These are phyloP conservation scores for Rallus crepitans DNA, from an alignment of 2,797 vertebrate genomes.

Conservation along the genomic window DNA sequence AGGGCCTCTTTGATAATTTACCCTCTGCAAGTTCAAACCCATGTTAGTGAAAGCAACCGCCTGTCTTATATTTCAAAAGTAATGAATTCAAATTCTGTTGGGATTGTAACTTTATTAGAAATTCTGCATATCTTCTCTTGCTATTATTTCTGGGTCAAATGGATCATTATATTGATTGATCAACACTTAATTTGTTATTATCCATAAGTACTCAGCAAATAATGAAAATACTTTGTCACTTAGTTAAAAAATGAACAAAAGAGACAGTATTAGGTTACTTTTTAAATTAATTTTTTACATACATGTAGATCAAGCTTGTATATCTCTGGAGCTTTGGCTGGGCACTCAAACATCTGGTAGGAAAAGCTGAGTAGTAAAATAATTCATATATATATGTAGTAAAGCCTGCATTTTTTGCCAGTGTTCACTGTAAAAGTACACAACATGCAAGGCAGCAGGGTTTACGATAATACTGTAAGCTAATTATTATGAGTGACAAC, in stretches of 20 bases:
- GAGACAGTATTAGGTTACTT: neutral
- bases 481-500: neutral
- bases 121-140: slow-evolving; percentile 38
- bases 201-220: slow-evolving; percentile 42
- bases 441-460: neutral
- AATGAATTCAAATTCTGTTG: slow-evolving; percentile 76
- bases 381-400: neutral
- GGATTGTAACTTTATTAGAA: slow-evolving; percentile 77
- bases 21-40: slow-evolving; percentile 61
- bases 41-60: slow-evolving; percentile 59
- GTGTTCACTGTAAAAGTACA: neutral
- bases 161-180: slow-evolving; percentile 66
- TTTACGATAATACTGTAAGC: neutral
- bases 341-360: slow-evolving; percentile 7
- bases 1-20: slow-evolving; percentile 57
- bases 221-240: slow-evolving; percentile 41
- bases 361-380: neutral
- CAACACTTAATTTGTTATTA: slow-evolving; percentile 59
- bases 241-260: slow-evolving; percentile 20
- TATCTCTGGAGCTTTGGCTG: slow-evolving; percentile 2
- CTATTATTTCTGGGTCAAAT: slow-evolving; percentile 67
- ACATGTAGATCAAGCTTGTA: neutral
- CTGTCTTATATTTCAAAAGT: slow-evolving; percentile 68
- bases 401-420: neutral
- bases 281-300: slow-evolving; percentile 31